phyloP scores from a whole-genome alignment of 1,140 invertebrate genomes.

The Trigoniulus corallinus region DNA sequence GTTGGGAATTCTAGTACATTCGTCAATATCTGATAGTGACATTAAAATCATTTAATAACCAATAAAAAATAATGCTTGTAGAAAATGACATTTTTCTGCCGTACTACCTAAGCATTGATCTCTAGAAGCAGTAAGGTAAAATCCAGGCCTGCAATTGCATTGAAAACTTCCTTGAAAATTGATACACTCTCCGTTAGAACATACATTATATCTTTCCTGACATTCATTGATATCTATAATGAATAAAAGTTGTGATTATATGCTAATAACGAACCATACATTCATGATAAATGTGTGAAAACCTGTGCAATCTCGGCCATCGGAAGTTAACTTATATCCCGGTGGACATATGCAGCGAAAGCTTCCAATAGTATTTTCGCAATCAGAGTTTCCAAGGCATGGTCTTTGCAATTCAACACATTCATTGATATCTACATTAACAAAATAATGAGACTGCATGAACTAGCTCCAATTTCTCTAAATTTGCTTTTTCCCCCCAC shows the following conservation, averaged over 20 bases:
- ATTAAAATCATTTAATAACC: neutral
- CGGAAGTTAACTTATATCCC: constrained; percentile 47
- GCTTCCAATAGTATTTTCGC: constrained; percentile 52
- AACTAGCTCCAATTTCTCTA: too few relatives aligned
- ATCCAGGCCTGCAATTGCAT: constrained; percentile 30
- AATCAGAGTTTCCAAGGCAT: constrained; percentile 62
- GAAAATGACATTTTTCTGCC: neutral
- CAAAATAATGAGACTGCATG: neutral
- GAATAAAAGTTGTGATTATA: constrained; percentile 1
- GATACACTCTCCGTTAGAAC: constrained; percentile 47
- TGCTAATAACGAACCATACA: neutral
- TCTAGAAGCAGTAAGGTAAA: constrained; percentile 11
- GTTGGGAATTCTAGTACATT: constrained; percentile 48
- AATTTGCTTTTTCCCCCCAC: too few relatives aligned
- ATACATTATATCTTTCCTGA: constrained; percentile 44
- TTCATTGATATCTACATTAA: constrained; percentile 44
- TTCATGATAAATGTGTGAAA: constrained; percentile 14
- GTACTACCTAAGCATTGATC: constrained; percentile 13
- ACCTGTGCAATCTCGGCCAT: constrained; percentile 46
- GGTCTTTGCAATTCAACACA: constrained; percentile 39
- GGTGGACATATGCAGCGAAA: constrained; percentile 54
- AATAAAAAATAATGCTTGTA: neutral
- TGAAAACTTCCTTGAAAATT: constrained; percentile 55
- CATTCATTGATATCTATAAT: constrained; percentile 51
- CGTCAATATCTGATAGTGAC: constrained; percentile 44